Percentiles rank a stretch among this genome's conserved stretches.
These are phyloP conservation scores for Dromius quadrimaculatus DNA, from an alignment of 2,888 invertebrate genomes.

Conservation along the genomic window DNA sequence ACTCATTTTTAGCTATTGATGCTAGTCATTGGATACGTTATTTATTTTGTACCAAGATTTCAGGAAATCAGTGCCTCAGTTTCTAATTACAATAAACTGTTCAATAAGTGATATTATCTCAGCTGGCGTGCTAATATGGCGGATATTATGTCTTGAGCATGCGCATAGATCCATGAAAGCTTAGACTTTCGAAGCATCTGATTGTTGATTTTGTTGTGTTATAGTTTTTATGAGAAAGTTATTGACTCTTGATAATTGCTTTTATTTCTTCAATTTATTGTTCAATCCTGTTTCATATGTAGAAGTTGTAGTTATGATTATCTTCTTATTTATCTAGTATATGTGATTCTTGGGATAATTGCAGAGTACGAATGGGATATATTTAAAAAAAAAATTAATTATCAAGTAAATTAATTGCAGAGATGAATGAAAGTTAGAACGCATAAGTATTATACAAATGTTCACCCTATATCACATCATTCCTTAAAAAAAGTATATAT, in stretches of 20 bases:
- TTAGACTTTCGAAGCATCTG: too few species aligned
- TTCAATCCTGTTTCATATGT: background rate
- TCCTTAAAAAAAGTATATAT: too few species aligned
- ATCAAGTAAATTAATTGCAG: too few species aligned
- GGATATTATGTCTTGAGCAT: slow-evolving; percentile 24
- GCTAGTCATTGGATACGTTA: background rate
- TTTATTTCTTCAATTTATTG: background rate
- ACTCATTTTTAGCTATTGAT: background rate
- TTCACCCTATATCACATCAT: too few species aligned
- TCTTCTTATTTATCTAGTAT: background rate
- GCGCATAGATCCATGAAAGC: background rate
- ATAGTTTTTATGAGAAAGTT: background rate
- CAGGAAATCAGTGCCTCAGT: slow-evolving; percentile 30
- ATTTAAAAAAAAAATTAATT: too few species aligned
- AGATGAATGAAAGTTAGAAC: too few species aligned
- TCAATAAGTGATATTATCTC: slow-evolving; percentile 22
- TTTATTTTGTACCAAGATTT: slow-evolving; percentile 30
- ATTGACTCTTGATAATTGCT: background rate
- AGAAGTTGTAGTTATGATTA: background rate
- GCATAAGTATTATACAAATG: too few species aligned
- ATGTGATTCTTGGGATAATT: background rate
- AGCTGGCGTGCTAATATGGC: slow-evolving; percentile 38
- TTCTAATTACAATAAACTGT: slow-evolving; percentile 42
- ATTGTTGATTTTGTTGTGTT: slow-evolving; percentile 1
- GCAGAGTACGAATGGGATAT: too few species aligned